A percentile compares a stretch with the other conserved stretches of the same genome.
These are phyloP conservation scores for Neoaliturus tenellus DNA, from an alignment of 2,888 invertebrate species.

Conservation along the genomic window DNA sequence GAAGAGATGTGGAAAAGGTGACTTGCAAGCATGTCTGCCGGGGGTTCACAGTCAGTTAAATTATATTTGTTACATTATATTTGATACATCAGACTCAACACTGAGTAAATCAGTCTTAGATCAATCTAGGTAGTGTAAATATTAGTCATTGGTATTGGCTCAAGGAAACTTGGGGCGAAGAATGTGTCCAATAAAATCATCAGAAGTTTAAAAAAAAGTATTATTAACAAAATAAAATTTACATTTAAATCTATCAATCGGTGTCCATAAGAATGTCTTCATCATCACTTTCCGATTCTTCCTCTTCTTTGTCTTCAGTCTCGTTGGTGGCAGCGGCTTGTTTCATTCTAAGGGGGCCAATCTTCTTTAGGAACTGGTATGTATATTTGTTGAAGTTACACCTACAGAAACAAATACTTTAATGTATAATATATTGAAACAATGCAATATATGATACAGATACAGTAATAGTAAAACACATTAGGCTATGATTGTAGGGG, in stretches of 20 bases:
- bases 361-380: constrained; percentile 57
- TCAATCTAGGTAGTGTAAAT: too few relatives aligned
- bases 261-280: constrained; percentile 43
- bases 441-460: constrained; percentile 3
- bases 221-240: neutral
- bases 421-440: constrained; percentile 47
- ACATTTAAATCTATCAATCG: neutral
- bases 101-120: too few relatives aligned
- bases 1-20: too few relatives aligned
- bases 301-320: neutral
- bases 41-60: too few relatives aligned
- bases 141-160: too few relatives aligned
- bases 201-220: neutral
- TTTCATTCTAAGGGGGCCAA: constrained; percentile 49
- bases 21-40: too few relatives aligned
- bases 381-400: constrained; percentile 95
- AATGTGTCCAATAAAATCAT: neutral
- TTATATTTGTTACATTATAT: too few relatives aligned
- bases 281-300: neutral
- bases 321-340: neutral
- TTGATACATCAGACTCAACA: too few relatives aligned
- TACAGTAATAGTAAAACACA: too few relatives aligned
- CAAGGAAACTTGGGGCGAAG: too few relatives aligned
- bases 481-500: too few relatives aligned
- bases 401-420: constrained; percentile 75